Evolutionary conservation across 2,797 vertebrate species (phyloP).

Genomic region (Taeniopygia guttata): DNA sequence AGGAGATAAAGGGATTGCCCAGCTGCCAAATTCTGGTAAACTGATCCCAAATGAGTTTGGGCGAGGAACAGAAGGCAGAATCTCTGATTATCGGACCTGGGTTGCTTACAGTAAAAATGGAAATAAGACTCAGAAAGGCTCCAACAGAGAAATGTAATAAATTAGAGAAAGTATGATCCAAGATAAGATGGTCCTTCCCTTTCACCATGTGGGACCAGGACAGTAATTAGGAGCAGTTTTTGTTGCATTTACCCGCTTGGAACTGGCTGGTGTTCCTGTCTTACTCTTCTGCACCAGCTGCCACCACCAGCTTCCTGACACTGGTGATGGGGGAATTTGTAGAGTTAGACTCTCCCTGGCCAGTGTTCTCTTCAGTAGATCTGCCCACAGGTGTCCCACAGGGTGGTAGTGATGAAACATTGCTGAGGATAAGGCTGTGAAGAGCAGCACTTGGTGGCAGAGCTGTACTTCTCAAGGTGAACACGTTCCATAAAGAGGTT

Average conservation of each 20-base stretch:
- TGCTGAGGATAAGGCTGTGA: background rate
- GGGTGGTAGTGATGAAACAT: background rate
- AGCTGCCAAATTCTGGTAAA: background rate
- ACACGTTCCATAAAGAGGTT: fast-evolving
- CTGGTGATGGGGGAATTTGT: background rate
- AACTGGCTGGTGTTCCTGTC: background rate
- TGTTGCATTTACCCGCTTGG: background rate
- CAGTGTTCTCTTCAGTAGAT: background rate
- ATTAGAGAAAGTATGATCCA: background rate
- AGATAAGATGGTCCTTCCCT: background rate
- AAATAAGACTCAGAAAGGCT: background rate
- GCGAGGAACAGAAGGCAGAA: background rate
- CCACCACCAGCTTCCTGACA: background rate
- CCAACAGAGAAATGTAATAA: background rate
- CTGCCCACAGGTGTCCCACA: background rate
- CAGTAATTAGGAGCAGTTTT: background rate
- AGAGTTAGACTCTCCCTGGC: background rate
- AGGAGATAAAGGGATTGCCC: background rate
- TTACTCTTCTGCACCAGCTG: background rate
- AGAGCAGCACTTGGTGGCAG: background rate
- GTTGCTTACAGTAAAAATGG: background rate
- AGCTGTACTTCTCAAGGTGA: background rate
- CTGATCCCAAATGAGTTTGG: background rate
- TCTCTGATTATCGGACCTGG: background rate
- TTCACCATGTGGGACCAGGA: fast-evolving